phyloP scores from a whole-genome alignment of 64 coral and sea anemone species.

The Acropora tenuis region DNA sequence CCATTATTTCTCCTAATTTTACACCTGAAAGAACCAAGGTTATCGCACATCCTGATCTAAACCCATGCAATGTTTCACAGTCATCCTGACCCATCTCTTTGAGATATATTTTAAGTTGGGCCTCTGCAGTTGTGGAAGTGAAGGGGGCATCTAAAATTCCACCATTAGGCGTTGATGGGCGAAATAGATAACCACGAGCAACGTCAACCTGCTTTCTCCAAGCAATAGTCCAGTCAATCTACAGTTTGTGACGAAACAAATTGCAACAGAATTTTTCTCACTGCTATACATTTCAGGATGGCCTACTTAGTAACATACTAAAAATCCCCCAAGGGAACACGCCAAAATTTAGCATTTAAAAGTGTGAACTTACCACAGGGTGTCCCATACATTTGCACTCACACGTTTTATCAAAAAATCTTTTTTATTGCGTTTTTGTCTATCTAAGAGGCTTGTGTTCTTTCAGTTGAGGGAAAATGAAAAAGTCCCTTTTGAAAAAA shows the following conservation, averaged over 20 bases:
- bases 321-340: slow-evolving; percentile 33
- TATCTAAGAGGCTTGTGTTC: neutral
- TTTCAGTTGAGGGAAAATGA: slow-evolving; percentile 3
- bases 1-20: no score
- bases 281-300: neutral
- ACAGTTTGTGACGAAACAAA: slow-evolving; percentile 24
- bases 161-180: slow-evolving; percentile 35
- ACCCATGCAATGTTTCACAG: no score
- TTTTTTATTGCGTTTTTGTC: neutral
- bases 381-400: neutral
- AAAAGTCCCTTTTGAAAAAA: slow-evolving; percentile 15
- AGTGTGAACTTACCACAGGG: slow-evolving; percentile 33
- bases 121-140: slow-evolving; percentile 32
- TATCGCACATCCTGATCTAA: slow-evolving; percentile 13
- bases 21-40: slow-evolving; percentile 10
- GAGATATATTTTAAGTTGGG: slow-evolving; percentile 36
- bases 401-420: neutral
- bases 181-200: slow-evolving; percentile 44
- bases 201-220: slow-evolving; percentile 15
- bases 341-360: slow-evolving; percentile 36
- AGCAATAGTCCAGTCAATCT: slow-evolving; percentile 49
- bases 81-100: slow-evolving; percentile 14
- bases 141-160: slow-evolving; percentile 25
- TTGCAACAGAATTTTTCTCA: slow-evolving; percentile 49
- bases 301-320: slow-evolving; percentile 47